Evolutionary conservation across 2,888 invertebrate species (phyloP).

Genomic region (Antheraea assamensis): DNA sequence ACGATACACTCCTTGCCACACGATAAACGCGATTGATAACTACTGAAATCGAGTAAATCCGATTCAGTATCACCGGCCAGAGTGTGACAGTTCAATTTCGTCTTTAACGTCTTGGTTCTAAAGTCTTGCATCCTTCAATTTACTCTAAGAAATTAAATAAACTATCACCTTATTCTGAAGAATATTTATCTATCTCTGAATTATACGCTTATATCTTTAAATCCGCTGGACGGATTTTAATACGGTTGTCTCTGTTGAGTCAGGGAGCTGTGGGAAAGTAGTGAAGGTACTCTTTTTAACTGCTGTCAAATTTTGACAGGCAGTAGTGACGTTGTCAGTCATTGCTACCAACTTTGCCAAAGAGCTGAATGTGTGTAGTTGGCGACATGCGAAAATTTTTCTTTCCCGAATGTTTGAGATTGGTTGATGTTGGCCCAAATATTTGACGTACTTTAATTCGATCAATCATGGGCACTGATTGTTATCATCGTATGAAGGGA

Average conservation of each 20-base stretch:
- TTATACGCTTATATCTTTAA: constrained; percentile 7
- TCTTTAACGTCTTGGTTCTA: no score
- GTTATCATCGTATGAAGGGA: constrained; percentile 6
- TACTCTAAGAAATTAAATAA: not conserved
- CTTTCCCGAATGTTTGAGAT: not conserved
- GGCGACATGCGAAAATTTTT: not conserved
- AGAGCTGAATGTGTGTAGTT: not conserved
- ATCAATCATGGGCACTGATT: constrained; percentile 9
- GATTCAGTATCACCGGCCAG: no score
- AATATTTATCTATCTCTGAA: constrained; percentile 1
- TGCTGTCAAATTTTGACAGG: constrained; percentile 6
- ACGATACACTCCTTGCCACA: no score
- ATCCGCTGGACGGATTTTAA: constrained; percentile 15
- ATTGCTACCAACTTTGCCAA: not conserved
- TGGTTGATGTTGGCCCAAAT: not conserved
- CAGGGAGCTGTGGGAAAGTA: not conserved
- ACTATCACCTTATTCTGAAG: not conserved
- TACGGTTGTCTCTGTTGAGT: constrained; percentile 17
- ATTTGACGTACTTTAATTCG: not conserved
- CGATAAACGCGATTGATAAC: no score
- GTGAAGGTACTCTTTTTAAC: no score
- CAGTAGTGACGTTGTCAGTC: not conserved
- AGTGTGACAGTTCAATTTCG: no score
- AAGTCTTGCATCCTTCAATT: no score
- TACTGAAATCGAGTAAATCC: no score